phyloP scores from a whole-genome alignment of 2,797 vertebrate species.

The Poeciliopsis turneri region DNA sequence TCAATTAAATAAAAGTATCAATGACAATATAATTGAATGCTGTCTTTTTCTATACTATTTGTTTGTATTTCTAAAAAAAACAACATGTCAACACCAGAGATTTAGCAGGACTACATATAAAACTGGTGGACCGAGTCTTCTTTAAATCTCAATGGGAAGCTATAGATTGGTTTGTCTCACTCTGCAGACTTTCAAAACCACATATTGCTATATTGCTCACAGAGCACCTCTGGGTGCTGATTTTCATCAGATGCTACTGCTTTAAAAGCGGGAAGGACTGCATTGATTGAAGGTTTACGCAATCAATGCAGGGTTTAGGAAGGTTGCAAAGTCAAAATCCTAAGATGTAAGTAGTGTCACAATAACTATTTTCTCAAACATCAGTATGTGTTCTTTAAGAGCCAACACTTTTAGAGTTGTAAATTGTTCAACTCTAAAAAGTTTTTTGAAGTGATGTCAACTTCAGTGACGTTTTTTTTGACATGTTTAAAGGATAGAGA shows the following conservation, averaged over 20 bases:
- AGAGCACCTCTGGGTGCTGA: constrained; percentile 42
- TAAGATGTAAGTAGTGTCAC: constrained; percentile 35
- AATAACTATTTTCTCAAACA: constrained; percentile 4
- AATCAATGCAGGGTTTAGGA: constrained; percentile 62
- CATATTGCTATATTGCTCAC: constrained; percentile 43
- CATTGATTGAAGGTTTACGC: constrained; percentile 71
- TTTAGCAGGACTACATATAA: constrained; percentile 42
- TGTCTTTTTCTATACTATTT: neutral
- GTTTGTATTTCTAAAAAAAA: neutral
- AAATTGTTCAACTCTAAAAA: neutral
- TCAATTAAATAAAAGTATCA: neutral
- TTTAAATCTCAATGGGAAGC: constrained; percentile 43
- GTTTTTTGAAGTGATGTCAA: neutral
- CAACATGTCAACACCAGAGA: constrained; percentile 42
- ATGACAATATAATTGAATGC: neutral
- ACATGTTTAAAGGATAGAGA: no score
- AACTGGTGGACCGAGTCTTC: constrained; percentile 35
- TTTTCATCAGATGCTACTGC: constrained; percentile 40
- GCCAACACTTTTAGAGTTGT: neutral
- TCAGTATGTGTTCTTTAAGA: constrained; percentile 2
- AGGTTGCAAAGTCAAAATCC: constrained; percentile 59
- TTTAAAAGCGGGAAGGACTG: constrained; percentile 64
- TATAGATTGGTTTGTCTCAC: constrained; percentile 62
- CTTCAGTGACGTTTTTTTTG: neutral
- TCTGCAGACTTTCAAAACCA: constrained; percentile 63